Base-by-base conservation (phyloP, 30 jellyfish, hydroid and myxozoan species). In the Haliclystus octoradiatus region DNA sequence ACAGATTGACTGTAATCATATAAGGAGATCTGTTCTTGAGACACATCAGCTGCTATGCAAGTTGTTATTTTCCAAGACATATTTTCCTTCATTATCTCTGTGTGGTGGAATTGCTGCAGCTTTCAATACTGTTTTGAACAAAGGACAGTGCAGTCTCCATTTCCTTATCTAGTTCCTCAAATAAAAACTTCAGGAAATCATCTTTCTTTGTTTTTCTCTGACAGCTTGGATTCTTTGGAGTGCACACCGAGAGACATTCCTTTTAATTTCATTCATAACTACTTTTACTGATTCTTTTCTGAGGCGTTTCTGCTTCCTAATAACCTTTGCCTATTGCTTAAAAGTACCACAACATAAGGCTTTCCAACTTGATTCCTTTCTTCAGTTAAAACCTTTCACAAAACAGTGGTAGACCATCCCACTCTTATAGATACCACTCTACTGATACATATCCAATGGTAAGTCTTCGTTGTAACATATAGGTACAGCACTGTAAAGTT, bases 1-100 rank as follows among this genome's bases (percentile, higher is more conserved):
- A 40, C 2, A 66, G 32, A 27, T 66, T 62, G 27, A 30, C 66
- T 33, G 76, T 64, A 27, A 64, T 66, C 61, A 66, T 33, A 64
- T 27, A 66, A 33, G 61, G 9, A 15, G 63, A 27, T 3, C 76
- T n/a, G 19, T 40, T 40, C 63, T 66, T 66, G 0, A 66, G 27
- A 66, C 33, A 66, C 76, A 27, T 62, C 76, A 1, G 76, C 76
- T 33, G 76, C 76, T 27, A 40, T 66, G 26, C 64, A 15, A 22
- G 57, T 40, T 2, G 57, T 31, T 2, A 47, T 31, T 40, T 33
- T 33, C 76, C 62, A 66, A 33, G 28, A 33, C 29, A 62, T 40
- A 15, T 66, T 31, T 33, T 27, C 31, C 32, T n/a, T 2, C 76
- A 27, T 33, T 33, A 33, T 29, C 30, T 63, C 47, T 66, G 27